Conservation (phyloP, 2,797 vertebrate species). For the Myripristis murdjan region DNA sequence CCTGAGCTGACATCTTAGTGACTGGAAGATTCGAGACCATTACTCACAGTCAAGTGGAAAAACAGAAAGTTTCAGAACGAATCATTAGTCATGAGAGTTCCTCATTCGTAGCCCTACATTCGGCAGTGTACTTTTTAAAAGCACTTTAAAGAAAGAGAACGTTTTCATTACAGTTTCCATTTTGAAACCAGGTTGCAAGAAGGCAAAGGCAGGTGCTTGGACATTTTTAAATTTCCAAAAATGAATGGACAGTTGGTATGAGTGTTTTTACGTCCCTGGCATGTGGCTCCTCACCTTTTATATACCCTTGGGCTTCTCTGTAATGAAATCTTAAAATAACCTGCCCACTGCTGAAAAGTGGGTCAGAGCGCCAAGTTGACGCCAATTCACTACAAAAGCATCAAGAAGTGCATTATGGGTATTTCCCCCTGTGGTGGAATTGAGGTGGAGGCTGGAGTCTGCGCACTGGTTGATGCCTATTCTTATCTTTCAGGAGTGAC, state of each 20-base stretch:
- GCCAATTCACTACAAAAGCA: slow-evolving; percentile 61
- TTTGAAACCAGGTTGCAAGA: background rate
- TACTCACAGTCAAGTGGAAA: background rate
- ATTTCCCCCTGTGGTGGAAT: slow-evolving; percentile 67
- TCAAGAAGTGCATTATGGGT: slow-evolving; percentile 76
- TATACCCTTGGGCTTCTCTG: slow-evolving; percentile 48
- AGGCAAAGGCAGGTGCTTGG: background rate
- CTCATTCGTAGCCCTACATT: background rate
- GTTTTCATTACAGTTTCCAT: background rate
- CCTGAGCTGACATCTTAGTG: slow-evolving; percentile 31
- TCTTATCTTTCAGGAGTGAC: slow-evolving; percentile 47
- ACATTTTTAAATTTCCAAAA: slow-evolving; percentile 14
- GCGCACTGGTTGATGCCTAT: slow-evolving; percentile 33
- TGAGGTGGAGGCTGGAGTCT: slow-evolving; percentile 45
- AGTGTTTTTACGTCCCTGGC: background rate
- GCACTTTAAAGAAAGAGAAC: background rate
- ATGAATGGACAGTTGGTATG: slow-evolving; percentile 4
- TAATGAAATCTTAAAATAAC: slow-evolving; percentile 81
- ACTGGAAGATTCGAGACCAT: slow-evolving; percentile 3
- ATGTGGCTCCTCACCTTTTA: slow-evolving; percentile 52
- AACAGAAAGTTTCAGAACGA: no score
- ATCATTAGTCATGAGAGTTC: background rate
- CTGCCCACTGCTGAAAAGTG: slow-evolving; percentile 69
- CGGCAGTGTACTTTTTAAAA: background rate
- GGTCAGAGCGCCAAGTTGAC: slow-evolving; percentile 74